Conservation (phyloP, 2,888 invertebrate genomes). For the Lasioglossum figueresi region DNA sequence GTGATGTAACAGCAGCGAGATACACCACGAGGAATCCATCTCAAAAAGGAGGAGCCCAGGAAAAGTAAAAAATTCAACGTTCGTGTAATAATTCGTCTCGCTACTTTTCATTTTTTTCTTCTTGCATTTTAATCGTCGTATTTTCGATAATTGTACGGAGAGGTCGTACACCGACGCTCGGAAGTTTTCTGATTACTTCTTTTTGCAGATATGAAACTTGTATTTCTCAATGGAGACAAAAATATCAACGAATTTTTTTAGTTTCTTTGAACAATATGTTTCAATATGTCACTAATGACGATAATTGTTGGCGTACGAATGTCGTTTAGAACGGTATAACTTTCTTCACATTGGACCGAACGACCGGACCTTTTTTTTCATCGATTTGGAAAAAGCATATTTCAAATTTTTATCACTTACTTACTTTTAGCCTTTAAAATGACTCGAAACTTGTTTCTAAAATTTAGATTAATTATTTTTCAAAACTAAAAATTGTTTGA, state of each 20-base stretch:
- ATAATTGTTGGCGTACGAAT: neutral
- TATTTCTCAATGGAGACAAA: neutral
- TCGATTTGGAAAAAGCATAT: no score
- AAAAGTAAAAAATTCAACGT: neutral
- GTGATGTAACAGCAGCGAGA: conserved; percentile 38
- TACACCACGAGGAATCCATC: conserved; percentile 14
- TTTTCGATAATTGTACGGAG: neutral
- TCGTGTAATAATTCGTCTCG: neutral
- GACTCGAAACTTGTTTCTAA: no score
- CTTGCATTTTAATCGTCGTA: neutral
- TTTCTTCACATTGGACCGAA: no score
- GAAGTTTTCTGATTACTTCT: neutral
- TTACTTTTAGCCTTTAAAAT: no score
- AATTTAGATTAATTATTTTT: no score
- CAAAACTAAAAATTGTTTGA: no score
- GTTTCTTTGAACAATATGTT: neutral
- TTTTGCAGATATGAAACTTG: neutral
- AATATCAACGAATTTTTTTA: neutral
- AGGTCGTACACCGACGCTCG: neutral
- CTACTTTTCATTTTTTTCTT: neutral
- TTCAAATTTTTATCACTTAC: no score
- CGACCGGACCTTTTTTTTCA: no score
- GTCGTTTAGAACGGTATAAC: no score
- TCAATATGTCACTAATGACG: neutral
- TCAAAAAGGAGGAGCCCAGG: neutral